Percentiles rank a stretch among this genome's conserved stretches.
These are phyloP conservation scores for Pogoniulus pusillus DNA, from an alignment of 2,797 vertebrate genomes.

Conservation along the genomic window DNA sequence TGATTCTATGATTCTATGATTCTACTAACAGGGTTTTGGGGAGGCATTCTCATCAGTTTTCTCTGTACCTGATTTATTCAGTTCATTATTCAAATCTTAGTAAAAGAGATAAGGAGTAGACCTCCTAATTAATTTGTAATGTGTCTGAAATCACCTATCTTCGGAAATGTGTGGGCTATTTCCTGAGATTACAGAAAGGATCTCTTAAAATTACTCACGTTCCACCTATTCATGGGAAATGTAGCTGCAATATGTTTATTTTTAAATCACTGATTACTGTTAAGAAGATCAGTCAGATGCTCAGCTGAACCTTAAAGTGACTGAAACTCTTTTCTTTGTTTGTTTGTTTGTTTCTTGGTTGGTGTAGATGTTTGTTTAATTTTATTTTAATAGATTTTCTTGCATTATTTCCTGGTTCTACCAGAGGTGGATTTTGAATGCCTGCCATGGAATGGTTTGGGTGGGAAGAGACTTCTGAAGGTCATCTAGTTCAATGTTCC, in stretches of 20 bases:
- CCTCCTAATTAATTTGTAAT: background rate
- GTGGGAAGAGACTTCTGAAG: too few relatives aligned
- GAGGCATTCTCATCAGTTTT: background rate
- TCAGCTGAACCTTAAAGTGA: background rate
- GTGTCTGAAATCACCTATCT: background rate
- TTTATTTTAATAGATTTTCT: background rate
- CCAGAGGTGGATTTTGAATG: too few relatives aligned
- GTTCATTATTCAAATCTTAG: background rate
- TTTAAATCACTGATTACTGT: background rate
- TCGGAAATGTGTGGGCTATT: background rate
- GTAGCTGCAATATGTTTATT: background rate
- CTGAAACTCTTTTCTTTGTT: background rate
- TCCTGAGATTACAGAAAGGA: background rate
- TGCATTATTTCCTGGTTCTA: too few relatives aligned
- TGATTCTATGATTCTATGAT: too few relatives aligned
- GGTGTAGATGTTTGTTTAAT: background rate
- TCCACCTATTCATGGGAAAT: background rate
- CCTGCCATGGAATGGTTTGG: too few relatives aligned
- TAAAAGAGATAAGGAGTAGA: background rate
- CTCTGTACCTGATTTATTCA: background rate
- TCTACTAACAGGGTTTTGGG: background rate
- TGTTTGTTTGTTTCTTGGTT: too few relatives aligned
- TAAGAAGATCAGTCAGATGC: background rate
- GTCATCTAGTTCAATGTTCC: too few relatives aligned
- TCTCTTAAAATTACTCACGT: background rate